Evolutionary conservation across 2,888 invertebrate genomes (phyloP), one percentile per base, ranked within the genome.

Genomic region (Tinea trinotella): DNA sequence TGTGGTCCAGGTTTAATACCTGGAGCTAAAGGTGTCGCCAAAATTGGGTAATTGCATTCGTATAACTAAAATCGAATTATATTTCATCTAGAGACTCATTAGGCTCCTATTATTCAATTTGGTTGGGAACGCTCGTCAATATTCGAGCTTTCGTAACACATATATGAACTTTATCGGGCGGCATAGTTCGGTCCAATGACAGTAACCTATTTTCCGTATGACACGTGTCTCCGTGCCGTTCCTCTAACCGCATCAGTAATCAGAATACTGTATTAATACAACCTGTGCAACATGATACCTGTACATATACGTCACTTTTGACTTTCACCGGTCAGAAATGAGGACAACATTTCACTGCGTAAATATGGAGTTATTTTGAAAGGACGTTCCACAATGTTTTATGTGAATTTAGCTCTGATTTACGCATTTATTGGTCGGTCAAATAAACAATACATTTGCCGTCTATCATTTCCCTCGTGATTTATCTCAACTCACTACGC

Each of bases 181-280:
- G 7, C 40, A 40, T 40, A 40, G 40, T 40, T 40, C 40, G 40
- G 40, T 40, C 13, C 40, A 40, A 40, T 40, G 13, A 40, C 40
- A 40, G 40, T 40, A 40, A 40, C 40, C 40, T 40, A 40, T 40
- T 40, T 40, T 15, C 40, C 40, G 40, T 12, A 15, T 40, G 40
- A 40, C 13, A 15, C 40, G 40, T 4, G 40, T 15, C 40, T 40
- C 40, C 15, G 13, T 40, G 40, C 40, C 40, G 40, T 12, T 35
- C 13, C 40, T 40, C 40, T 40, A 12, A 40, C 40, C 40, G 40
- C 40, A 40, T 40, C 40, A 15, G 40, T 40, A 40, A 40, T 40
- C 15, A 40, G 40, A 40, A 12, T 40, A 40, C 5, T 13, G 40
- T 40, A 15, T 40, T 7, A 40, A 40, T 13, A 40, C 40, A 15